Conservation (phyloP, 2,888 invertebrate genomes). For the Merodon equestris region DNA sequence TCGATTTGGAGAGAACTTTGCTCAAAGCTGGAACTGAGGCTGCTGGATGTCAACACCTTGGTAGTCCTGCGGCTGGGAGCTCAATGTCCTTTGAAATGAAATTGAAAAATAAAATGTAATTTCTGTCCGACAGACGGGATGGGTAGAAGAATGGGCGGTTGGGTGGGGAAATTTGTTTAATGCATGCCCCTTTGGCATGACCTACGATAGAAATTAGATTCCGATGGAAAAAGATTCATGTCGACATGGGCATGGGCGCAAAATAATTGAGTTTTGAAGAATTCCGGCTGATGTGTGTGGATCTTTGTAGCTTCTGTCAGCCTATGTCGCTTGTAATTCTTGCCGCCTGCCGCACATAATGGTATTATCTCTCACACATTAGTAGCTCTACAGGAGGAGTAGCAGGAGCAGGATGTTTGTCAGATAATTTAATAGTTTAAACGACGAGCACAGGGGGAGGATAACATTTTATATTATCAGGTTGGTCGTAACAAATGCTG, state of each 20-base stretch:
- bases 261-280: constrained; percentile 22
- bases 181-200: constrained; percentile 10
- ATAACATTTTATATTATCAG: too few relatives aligned
- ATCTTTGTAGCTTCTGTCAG: too few relatives aligned
- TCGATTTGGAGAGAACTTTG: constrained; percentile 33
- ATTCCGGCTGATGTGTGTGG: too few relatives aligned
- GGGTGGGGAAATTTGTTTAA: constrained; percentile 35
- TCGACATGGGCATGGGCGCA: constrained; percentile 1
- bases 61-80: constrained; percentile 20
- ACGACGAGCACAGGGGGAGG: too few relatives aligned
- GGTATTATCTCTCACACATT: too few relatives aligned
- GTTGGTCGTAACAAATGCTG: constrained; percentile 12
- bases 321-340: too few relatives aligned
- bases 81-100: constrained; percentile 47
- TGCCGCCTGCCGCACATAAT: too few relatives aligned
- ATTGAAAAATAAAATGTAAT: constrained; percentile 15
- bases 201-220: constrained; percentile 50
- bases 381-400: too few relatives aligned
- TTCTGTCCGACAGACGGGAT: too few relatives aligned
- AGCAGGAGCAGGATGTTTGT: too few relatives aligned
- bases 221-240: too few relatives aligned
- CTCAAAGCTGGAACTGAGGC: constrained; percentile 35
- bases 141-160: constrained; percentile 5
- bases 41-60: constrained; percentile 39
- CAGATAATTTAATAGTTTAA: too few relatives aligned